A percentile compares a stretch with the other conserved stretches of the same genome.
phyloP scores from a whole-genome alignment of 2,797 vertebrate species.

The Furcifer pardalis region DNA sequence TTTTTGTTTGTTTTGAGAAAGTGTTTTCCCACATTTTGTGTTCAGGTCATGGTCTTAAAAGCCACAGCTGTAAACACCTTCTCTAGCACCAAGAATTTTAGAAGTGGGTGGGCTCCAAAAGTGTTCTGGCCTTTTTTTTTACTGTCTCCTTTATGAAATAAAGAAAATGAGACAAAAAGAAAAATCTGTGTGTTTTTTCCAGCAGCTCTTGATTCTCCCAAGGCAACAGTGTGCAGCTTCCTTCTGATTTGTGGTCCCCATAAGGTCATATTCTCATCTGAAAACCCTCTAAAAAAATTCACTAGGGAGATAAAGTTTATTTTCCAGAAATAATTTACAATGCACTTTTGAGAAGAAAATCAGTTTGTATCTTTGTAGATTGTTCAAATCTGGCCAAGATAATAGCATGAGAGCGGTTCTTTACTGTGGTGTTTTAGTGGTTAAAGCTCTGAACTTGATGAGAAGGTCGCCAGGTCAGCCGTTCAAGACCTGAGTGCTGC shows the following conservation, averaged over 20 bases:
- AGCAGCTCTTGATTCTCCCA: background rate
- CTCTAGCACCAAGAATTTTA: slow-evolving; percentile 12
- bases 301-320: background rate
- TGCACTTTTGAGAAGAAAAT: background rate
- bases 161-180: slow-evolving; percentile 65
- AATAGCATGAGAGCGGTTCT: no score
- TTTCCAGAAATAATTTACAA: slow-evolving; percentile 24
- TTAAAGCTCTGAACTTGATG: no score
- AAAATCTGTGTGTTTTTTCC: slow-evolving; percentile 26
- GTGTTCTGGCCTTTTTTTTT: slow-evolving; percentile 43
- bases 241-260: background rate
- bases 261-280: background rate
- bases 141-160: slow-evolving; percentile 68
- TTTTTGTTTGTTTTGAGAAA: slow-evolving; percentile 47
- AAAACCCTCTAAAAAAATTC: background rate
- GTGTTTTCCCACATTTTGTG: slow-evolving; percentile 53
- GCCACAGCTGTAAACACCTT: slow-evolving; percentile 44
- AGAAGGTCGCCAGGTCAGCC: no score
- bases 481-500: no score
- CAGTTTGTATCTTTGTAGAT: background rate
- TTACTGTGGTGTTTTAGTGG: no score
- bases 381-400: no score
- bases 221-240: background rate
- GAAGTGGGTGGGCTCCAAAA: slow-evolving; percentile 27
- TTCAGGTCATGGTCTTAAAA: slow-evolving; percentile 54